Conservation (phyloP, 2,888 invertebrate genomes). For the Lissocephala sabroskyi region DNA sequence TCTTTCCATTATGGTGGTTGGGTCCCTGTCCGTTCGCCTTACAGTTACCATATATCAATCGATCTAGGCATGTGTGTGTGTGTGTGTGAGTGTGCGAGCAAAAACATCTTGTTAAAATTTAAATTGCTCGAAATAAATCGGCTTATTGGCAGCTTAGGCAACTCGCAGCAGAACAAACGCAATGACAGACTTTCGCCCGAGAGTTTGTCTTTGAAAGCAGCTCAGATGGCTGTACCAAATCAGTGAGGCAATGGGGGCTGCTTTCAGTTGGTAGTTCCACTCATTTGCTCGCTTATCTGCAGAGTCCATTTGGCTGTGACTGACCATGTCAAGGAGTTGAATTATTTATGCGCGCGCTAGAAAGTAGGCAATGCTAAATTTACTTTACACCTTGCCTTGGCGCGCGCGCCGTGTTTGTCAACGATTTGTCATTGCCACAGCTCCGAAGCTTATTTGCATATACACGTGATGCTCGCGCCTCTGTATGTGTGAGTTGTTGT, state of each 20-base stretch:
- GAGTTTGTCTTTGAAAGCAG: too few relatives aligned
- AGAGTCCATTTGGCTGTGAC: too few relatives aligned
- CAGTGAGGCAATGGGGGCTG: too few relatives aligned
- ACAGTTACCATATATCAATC: too few relatives aligned
- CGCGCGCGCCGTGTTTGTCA: constrained; percentile 20
- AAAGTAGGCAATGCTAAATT: background rate
- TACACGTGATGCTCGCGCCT: background rate
- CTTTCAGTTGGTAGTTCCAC: too few relatives aligned
- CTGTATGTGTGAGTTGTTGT: background rate
- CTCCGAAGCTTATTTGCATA: constrained; percentile 5
- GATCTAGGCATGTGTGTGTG: constrained; percentile 6
- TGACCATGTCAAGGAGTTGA: too few relatives aligned
- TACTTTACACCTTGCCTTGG: background rate
- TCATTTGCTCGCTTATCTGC: too few relatives aligned
- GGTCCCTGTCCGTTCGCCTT: too few relatives aligned
- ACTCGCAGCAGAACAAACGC: too few relatives aligned
- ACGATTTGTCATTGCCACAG: constrained; percentile 41
- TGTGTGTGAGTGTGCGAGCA: constrained; percentile 4
- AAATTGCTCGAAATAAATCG: constrained; percentile 28
- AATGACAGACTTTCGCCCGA: too few relatives aligned
- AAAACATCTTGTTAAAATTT: constrained; percentile 17
- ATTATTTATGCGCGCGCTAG: too few relatives aligned
- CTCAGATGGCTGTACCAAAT: too few relatives aligned
- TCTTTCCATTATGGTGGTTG: constrained; percentile 3
- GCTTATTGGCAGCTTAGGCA: constrained; percentile 19